Base-by-base conservation (phyloP, 1,140 invertebrate genomes). In the Platyura marginata region DNA sequence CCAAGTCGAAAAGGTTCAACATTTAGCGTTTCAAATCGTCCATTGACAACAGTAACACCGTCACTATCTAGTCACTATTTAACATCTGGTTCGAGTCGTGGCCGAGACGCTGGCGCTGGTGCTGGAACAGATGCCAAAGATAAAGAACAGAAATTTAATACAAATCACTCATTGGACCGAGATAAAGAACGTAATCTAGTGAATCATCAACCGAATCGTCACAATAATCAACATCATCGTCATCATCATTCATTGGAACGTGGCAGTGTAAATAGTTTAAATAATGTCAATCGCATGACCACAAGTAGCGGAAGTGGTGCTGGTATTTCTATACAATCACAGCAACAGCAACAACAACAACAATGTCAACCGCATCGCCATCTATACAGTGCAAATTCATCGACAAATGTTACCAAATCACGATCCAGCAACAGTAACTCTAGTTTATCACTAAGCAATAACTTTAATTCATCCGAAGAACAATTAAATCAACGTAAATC, bases 171-270 rank as follows among this genome's bases (percentile, higher is more conserved):
- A 9, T 11, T 38, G 10, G n/a, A 38, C 36, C 36, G 16, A 10
- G 18, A 11, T 18, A 10, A 38, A 18, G 9, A 13, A n/a, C n/a
- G 3, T 18, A 10, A 3, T 21, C 36, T 2, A 18, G 3, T 21
- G n/a, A n/a, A 38, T 38, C 20, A 6, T 18, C n/a, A 11, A 34
- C 4, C 3, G 16, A 4, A 4, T n/a, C 32, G 32, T 34, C 32
- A 34, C 13, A 34, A 34, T 34, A 11, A 38, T 18, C n/a, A 38
- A 4, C n/a, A 38, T 20, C n/a, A 38, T 18, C 18, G 9, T 18
- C 36, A 38, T 38, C 36, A 38, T 21, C 36, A 38, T 38, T 38
- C 36, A 13, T 38, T 38, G 36, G 36, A 38, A 5, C 36, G 36
- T 4, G 36, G 19, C n/a, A 21, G 36, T 18, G 18, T 11, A 4